phyloP scores from a whole-genome alignment of 2,888 invertebrate genomes.

The Cephus runcator region DNA sequence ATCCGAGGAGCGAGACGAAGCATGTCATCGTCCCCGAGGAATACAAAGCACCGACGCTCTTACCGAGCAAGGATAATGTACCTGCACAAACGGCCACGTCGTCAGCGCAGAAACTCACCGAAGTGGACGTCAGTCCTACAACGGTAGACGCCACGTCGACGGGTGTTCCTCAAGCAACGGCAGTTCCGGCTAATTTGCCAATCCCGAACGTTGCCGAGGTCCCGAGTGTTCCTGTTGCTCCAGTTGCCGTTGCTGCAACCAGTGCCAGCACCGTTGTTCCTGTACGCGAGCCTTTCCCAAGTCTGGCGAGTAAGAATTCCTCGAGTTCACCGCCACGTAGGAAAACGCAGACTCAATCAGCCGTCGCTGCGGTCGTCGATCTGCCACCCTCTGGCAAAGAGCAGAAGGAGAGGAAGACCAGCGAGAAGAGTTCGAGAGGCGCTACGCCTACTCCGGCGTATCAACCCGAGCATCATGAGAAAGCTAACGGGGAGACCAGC shows the following conservation, averaged over 20 bases:
- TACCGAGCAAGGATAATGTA: slow-evolving; percentile 45
- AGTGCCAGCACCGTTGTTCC: slow-evolving; percentile 34
- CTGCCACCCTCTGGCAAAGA: slow-evolving; percentile 34
- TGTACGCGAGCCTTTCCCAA: slow-evolving; percentile 26
- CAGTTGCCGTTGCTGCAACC: slow-evolving; percentile 36
- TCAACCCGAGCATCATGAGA: slow-evolving; percentile 34
- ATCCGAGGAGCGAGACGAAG: slow-evolving; percentile 49
- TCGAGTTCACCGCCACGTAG: slow-evolving; percentile 53
- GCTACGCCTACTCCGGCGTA: slow-evolving; percentile 40
- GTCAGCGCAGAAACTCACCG: slow-evolving; percentile 18
- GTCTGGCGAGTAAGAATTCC: slow-evolving; percentile 32
- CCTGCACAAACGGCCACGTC: slow-evolving; percentile 57
- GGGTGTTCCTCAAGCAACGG: slow-evolving; percentile 24
- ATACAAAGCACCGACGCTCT: slow-evolving; percentile 26
- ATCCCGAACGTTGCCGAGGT: slow-evolving; percentile 35
- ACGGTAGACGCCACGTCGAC: slow-evolving; percentile 35
- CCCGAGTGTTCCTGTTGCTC: slow-evolving; percentile 31
- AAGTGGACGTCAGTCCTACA: slow-evolving; percentile 25
- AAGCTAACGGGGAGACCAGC: slow-evolving; percentile 52
- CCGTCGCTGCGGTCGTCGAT: slow-evolving; percentile 29
- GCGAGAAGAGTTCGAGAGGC: slow-evolving; percentile 48
- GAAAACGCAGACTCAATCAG: slow-evolving; percentile 42
- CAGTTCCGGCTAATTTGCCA: slow-evolving; percentile 21
- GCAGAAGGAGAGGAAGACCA: slow-evolving; percentile 43
- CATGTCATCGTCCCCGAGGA: slow-evolving; percentile 35